Evolutionary conservation across 1,140 invertebrate genomes (phyloP).

Genomic region (Parasteatoda tepidariorum): DNA sequence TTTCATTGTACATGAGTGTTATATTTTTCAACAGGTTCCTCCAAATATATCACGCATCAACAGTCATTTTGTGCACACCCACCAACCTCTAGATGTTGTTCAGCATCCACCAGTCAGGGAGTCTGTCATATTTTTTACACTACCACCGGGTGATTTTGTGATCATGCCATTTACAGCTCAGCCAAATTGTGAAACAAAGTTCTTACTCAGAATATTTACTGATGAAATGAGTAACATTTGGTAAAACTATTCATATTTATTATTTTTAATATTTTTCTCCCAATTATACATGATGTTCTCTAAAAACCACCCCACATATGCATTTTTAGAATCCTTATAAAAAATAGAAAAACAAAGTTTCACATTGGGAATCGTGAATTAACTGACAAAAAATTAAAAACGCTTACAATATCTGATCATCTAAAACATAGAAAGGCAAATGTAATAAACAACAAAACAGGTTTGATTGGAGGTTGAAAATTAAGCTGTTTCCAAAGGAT

Average conservation of each 20-base stretch:
- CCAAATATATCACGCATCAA: slow-evolving; percentile 74
- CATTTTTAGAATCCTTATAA: too few species aligned
- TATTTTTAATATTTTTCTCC: neutral
- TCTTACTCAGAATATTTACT: slow-evolving; percentile 78
- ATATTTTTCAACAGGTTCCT: too few species aligned
- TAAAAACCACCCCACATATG: too few species aligned
- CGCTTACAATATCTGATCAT: too few species aligned
- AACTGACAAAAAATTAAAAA: too few species aligned
- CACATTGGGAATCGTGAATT: too few species aligned
- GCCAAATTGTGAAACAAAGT: slow-evolving; percentile 78
- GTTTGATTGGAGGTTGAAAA: too few species aligned
- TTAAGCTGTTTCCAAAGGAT: too few species aligned
- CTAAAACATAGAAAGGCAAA: too few species aligned
- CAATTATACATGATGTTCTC: neutral
- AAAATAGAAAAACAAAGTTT: too few species aligned
- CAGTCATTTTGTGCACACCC: slow-evolving; percentile 72
- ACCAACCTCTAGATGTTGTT: slow-evolving; percentile 78
- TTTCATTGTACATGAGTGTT: too few species aligned
- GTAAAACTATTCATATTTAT: slow-evolving; percentile 67
- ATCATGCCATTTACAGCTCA: slow-evolving; percentile 81
- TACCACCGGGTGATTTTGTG: slow-evolving; percentile 81
- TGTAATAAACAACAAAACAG: too few species aligned
- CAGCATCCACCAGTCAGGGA: slow-evolving; percentile 78
- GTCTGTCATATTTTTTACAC: slow-evolving; percentile 79
- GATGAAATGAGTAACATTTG: slow-evolving; percentile 81